Evolutionary conservation across 2,888 invertebrate species (phyloP).

Genomic region (Cerastoderma edule): DNA sequence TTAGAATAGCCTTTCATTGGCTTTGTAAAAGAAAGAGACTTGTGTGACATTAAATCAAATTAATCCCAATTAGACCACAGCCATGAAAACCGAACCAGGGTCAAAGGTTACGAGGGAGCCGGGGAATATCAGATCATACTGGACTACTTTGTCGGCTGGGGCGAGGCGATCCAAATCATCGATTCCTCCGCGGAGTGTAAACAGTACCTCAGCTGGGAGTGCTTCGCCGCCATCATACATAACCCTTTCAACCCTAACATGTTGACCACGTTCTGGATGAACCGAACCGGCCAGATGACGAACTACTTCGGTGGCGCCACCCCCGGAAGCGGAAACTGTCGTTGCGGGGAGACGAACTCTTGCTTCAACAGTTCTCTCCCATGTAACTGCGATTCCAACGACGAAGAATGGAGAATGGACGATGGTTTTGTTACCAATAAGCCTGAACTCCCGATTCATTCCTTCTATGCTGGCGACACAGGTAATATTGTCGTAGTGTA

Average conservation of each 20-base stretch:
- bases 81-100: conserved; percentile 63
- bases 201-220: conserved; percentile 80
- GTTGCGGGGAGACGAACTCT: conserved; percentile 74
- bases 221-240: conserved; percentile 77
- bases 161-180: conserved; percentile 70
- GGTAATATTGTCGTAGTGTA: no score
- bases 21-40: no score
- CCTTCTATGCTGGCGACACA: conserved; percentile 80
- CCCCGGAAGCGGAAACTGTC: conserved; percentile 75
- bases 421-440: conserved; percentile 76
- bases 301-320: conserved; percentile 78
- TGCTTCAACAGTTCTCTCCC: conserved; percentile 65
- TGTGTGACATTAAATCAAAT: no score
- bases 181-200: conserved; percentile 75
- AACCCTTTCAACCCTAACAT: conserved; percentile 67
- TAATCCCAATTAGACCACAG: conserved; percentile 78
- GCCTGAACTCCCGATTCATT: conserved; percentile 76
- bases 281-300: conserved; percentile 66
- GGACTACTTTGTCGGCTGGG: conserved; percentile 64
- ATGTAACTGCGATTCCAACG: conserved; percentile 81
- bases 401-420: conserved; percentile 75
- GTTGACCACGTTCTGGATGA: conserved; percentile 74
- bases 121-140: conserved; percentile 69
- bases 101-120: conserved; percentile 77
- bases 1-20: no score